These are phyloP conservation scores for Bothrops jararaca DNA, from an alignment of 2,113 vertebrate genomes.

Conservation along the genomic window DNA sequence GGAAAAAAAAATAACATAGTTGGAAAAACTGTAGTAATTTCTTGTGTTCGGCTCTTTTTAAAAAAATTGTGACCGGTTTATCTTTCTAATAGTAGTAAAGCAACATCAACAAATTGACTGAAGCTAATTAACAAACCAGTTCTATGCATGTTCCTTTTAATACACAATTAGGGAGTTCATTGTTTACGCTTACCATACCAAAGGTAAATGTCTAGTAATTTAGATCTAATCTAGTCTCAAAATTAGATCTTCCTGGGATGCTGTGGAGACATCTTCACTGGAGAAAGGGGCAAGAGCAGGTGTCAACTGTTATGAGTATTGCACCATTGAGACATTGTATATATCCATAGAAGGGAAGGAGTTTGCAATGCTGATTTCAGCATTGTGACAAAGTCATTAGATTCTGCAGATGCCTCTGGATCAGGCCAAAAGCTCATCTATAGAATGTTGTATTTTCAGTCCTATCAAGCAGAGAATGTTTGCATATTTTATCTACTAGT, in stretches of 20 bases:
- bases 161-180: slow-evolving; percentile 10
- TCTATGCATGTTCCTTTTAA: neutral
- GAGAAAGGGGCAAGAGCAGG: neutral
- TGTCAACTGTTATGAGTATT: neutral
- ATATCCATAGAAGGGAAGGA: neutral
- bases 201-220: neutral
- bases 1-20: neutral
- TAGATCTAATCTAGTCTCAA: neutral
- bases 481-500: neutral
- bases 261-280: neutral
- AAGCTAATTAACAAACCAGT: slow-evolving; percentile 2
- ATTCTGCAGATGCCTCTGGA: neutral
- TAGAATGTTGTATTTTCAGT: neutral
- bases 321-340: neutral
- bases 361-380: neutral
- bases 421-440: neutral
- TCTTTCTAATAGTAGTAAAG: slow-evolving; percentile 21
- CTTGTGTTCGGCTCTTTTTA: slow-evolving; percentile 16
- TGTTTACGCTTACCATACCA: neutral
- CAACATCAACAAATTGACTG: slow-evolving; percentile 6
- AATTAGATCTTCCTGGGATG: neutral
- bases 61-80: slow-evolving; percentile 21
- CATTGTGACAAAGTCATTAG: neutral
- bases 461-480: neutral
- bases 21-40: slow-evolving; percentile 14